phyloP scores from a whole-genome alignment of 2,888 invertebrate species.

The Drosophila kambysellisi region DNA sequence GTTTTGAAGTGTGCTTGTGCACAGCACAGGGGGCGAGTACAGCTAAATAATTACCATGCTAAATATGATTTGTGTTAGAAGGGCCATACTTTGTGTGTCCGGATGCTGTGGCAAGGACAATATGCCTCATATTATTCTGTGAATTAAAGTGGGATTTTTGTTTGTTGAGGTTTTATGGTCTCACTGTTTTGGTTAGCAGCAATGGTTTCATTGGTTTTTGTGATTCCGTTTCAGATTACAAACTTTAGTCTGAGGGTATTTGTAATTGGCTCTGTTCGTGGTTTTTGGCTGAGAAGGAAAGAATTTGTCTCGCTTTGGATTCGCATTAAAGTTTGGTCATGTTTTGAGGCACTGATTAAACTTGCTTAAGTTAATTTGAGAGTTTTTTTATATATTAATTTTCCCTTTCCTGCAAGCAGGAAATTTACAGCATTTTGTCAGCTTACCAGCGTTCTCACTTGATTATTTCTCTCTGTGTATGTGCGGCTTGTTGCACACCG shows the following conservation, averaged over 20 bases:
- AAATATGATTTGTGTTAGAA: conserved; percentile 65
- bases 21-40: conserved; percentile 17
- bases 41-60: conserved; percentile 74
- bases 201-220: conserved; percentile 31
- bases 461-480: neutral
- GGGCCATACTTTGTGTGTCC: conserved; percentile 6
- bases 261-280: neutral
- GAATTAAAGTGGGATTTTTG: conserved; percentile 15
- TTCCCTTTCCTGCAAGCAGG: neutral
- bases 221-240: conserved; percentile 65
- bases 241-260: conserved; percentile 53
- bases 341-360: neutral
- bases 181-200: conserved; percentile 1
- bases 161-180: conserved; percentile 1
- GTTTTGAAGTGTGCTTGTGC: conserved; percentile 22
- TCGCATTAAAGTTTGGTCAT: conserved; percentile 34
- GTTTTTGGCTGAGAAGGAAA: conserved; percentile 5
- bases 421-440: neutral
- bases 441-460: neutral
- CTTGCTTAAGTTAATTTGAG: neutral
- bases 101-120: conserved; percentile 56
- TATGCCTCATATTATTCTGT: conserved; percentile 34
- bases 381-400: neutral
- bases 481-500: conserved; percentile 19
- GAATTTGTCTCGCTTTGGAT: conserved; percentile 15